Base-by-base conservation (phyloP, 2,888 invertebrate genomes). In the Stomorhina lunata region DNA sequence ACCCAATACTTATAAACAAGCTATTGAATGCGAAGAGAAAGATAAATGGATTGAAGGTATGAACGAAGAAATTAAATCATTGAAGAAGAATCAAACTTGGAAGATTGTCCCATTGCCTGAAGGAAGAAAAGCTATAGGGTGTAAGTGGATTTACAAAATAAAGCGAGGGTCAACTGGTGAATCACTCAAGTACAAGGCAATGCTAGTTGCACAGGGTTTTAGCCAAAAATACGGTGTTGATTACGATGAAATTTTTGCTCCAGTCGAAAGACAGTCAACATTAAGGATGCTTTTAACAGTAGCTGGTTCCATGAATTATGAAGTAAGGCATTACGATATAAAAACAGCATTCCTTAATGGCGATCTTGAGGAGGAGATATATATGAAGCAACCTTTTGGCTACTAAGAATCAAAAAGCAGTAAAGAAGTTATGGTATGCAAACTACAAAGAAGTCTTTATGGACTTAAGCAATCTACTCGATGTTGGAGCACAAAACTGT, bases 91-190 rank as follows among this genome's bases (percentile, higher is more conserved):
- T n/a, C 7, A 48, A 29, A 65, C 48, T 12, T 63, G 63, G 27
- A 32, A 61, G 6, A 3, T 75, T 1, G 75, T 65, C 12, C 43
- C 40, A 25, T 29, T 75, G 12, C 68, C 76, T 2, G 59, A 48
- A 12, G 61, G 66, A 20, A 10, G 40, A 4, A 77, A 77, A 53
- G 17, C 34, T 32, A 50, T 77, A 25, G 68, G 48, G 4, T 55
- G 25, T 78, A 66, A 32, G 34, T 66, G 66, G 50, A 66, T 77
- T 2, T 81, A 22, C 22, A 78, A 78, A 22, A 10, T 63, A 1
- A 78, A 82, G 32, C 20, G 12, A 0, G 12, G n/a, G 12, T 43
- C 12, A 5, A 25, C 17, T 29, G 17, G 45, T n/a, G 25, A 65
- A 43, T n/a, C 27, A 25, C 1, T 37, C 3, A 20, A 10, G 3